Evolutionary conservation across 2,113 vertebrate species (phyloP), one percentile per base, ranked within the genome.

Genomic region (Apus apus): DNA sequence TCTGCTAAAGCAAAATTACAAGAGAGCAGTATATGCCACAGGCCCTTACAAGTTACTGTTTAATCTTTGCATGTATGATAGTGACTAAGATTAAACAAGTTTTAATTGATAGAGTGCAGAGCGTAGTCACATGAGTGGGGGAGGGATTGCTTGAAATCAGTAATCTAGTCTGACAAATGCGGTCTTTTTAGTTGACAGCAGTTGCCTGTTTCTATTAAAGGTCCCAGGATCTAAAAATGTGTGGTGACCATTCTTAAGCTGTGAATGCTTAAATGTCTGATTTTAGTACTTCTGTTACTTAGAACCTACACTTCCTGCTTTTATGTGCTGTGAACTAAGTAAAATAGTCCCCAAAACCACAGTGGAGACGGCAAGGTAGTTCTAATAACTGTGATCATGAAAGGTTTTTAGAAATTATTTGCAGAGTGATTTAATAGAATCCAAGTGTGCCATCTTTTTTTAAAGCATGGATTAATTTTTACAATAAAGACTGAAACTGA

Each of bases 21-120:
- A 50, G 48, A 18, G 29, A 79, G 54, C 54, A 71, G 11, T 46
- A 4, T 15, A 18, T 60, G 29, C 65, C 67, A 64, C 51, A 77
- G 60, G 65, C 61, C 34, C 22, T 91, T 87, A 22, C 36, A 72
- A 56, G 85, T 88, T 96, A 94, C 79, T 96, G 76, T 95, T 93
- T 96, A 93, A 96, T 88, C 92, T 74, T 77, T 84, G 67, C 15
- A 2, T 20, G 11, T 67, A 36, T 87, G 70, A 68, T 94, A 78
- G 46, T 75, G 83, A 61, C 65, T 88, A 84, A 95, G 85, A 94
- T 96, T 77, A 87, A 95, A 74, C 80, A 82, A 73, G 61, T 92
- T 87, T 89, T 72, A 93, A 78, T 81, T 89, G 93, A 85, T 72
- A 30, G 50, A 84, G 34, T 43, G 16, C 81, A 87, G 64, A 38